These are phyloP conservation scores for Adoxophyes honmai DNA, from an alignment of 1,140 invertebrate genomes.

Conservation along the genomic window DNA sequence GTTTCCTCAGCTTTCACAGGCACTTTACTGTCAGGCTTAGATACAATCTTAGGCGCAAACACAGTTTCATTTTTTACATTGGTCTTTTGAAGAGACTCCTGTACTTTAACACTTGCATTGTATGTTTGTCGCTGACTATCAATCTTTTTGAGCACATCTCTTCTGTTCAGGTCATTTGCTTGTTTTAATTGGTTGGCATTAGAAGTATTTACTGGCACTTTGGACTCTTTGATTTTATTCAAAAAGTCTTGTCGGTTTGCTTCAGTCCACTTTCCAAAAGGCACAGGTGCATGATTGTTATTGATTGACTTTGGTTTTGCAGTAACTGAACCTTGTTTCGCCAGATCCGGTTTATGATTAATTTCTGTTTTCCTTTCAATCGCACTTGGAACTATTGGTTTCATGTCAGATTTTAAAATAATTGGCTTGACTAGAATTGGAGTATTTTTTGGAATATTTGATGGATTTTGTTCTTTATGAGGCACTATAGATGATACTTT, in stretches of 20 bases:
- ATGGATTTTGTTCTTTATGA: neutral
- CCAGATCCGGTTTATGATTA: conserved; percentile 22
- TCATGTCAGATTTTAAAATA: neutral
- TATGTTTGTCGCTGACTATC: conserved; percentile 58
- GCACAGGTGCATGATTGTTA: conserved; percentile 51
- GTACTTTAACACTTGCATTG: conserved; percentile 38
- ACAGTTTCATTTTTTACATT: conserved; percentile 40
- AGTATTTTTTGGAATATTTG: neutral
- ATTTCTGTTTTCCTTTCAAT: conserved; percentile 18
- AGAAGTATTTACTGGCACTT: conserved; percentile 43
- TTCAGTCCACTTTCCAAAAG: conserved; percentile 70
- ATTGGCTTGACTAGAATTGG: neutral
- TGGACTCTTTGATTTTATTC: conserved; percentile 66
- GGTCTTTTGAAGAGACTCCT: conserved; percentile 28
- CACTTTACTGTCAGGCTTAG: conserved; percentile 25
- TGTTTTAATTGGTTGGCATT: conserved; percentile 68
- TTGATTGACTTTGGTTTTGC: conserved; percentile 34
- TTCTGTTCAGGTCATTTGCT: conserved; percentile 65
- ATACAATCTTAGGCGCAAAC: conserved; percentile 14
- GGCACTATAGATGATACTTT: neutral
- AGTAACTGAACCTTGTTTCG: conserved; percentile 24
- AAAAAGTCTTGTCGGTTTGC: conserved; percentile 66
- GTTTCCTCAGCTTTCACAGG: conserved; percentile 20
- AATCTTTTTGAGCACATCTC: conserved; percentile 65
- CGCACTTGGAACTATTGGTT: neutral